Evolutionary conservation across 1,140 invertebrate species (phyloP).

Genomic region (Zaprionus tsacasi): DNA sequence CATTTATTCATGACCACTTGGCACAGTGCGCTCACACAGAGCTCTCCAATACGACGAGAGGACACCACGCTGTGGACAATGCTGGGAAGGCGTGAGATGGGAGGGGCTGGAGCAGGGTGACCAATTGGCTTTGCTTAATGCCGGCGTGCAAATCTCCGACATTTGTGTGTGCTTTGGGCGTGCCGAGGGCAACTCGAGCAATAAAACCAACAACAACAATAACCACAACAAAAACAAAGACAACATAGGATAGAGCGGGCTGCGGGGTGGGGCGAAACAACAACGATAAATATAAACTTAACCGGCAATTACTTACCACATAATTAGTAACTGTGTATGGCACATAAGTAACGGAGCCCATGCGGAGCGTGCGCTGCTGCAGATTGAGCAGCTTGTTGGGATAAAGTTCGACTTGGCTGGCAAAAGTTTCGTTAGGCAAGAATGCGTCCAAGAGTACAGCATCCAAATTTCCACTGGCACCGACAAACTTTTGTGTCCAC

Average conservation of each 20-base stretch:
- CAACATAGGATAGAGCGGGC: neutral
- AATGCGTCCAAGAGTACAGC: constrained; percentile 74
- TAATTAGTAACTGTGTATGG: constrained; percentile 84
- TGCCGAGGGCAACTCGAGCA: constrained; percentile 21
- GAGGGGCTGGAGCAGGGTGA: constrained; percentile 33
- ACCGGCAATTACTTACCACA: constrained; percentile 84
- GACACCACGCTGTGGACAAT: constrained; percentile 24
- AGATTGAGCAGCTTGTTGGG: constrained; percentile 82
- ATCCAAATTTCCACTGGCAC: constrained; percentile 79
- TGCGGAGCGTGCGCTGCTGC: constrained; percentile 62
- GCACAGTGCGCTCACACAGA: constrained; percentile 36
- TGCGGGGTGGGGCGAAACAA: neutral
- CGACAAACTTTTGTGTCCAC: constrained; percentile 84
- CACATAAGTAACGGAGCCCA: constrained; percentile 80
- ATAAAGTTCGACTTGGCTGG: constrained; percentile 75
- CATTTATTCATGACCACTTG: constrained; percentile 75
- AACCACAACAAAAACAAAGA: constrained; percentile 13
- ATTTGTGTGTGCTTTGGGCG: constrained; percentile 55
- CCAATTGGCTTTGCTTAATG: constrained; percentile 81
- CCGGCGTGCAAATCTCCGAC: constrained; percentile 74
- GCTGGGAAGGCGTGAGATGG: neutral
- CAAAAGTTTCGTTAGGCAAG: constrained; percentile 80
- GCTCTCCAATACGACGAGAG: constrained; percentile 59
- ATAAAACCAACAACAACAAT: neutral
- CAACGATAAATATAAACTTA: constrained; percentile 82